Base-by-base conservation (phyloP, 2,113 vertebrate species). In the Hemibates koningsi region DNA sequence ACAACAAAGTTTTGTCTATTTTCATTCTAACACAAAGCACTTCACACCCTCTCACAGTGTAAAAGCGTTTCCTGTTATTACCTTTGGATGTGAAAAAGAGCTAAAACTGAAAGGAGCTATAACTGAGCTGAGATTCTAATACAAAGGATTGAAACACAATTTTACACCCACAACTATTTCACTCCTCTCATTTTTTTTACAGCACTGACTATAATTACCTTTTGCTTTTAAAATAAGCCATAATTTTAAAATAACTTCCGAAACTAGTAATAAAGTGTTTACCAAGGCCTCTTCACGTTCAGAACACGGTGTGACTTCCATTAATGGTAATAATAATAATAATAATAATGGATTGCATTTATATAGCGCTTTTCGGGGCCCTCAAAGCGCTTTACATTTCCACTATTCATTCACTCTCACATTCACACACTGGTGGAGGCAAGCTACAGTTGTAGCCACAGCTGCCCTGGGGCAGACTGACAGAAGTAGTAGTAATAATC, bases 111-210 rank as follows among this genome's bases (percentile, higher is more conserved):
- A 50, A 63, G 12, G 16, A 79, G 54, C 45, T 84, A 41, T 38
- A 89, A 56, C 2, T 52, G 9, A 24, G 21, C 32, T 50, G 24
- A 29, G 54, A 76, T n/a, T 10, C 21, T 5, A 54, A 50, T 76
- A 84, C 59, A 81, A 89, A 66, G 10, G 29, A 19, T 85, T 82
- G 61, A 29, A 78, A 81, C 71, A 89, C 38, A 86, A 32, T 57
- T 87, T 80, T 50, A 87, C 92, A 52, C 94, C 90, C 84, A 92
- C 94, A 73, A 45, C 80, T 81, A 34, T 84, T 89, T 81, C 61
- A 73, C 57, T 10, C 17, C 1, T 32, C 16, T 19, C 36, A 9
- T 61, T 16, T 21, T 8, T 53, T 52, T 83, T 90, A 85, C 80
- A 66, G 73, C 63, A 29, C 13, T 13, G 24, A 56, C 43, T 78